Percentiles rank a stretch among this genome's conserved stretches.
phyloP scores from a whole-genome alignment of 1,140 invertebrate genomes.

The Nixonia krombeini region DNA sequence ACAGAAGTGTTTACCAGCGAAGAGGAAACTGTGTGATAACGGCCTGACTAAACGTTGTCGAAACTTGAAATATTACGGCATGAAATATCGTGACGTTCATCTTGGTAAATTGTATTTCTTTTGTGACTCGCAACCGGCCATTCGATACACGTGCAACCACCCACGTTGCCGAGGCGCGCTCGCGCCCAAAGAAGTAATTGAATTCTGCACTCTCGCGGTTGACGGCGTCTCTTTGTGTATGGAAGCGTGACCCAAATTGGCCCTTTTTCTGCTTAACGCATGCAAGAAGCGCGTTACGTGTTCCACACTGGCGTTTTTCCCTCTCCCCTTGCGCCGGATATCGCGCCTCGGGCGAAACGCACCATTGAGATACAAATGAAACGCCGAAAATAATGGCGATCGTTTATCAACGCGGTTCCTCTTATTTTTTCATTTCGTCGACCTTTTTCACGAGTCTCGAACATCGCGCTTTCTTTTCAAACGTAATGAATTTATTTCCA shows the following conservation, averaged over 20 bases:
- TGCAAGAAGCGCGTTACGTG: conserved; percentile 26
- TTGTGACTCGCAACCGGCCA: conserved; percentile 1
- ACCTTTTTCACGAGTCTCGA: too few relatives aligned
- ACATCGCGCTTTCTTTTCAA: too few relatives aligned
- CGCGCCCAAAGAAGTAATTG: conserved; percentile 25
- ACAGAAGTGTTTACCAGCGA: too few relatives aligned
- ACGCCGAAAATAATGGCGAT: not conserved
- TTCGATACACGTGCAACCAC: conserved; percentile 15
- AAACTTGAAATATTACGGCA: conserved; percentile 5
- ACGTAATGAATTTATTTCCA: too few relatives aligned
- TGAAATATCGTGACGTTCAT: conserved; percentile 1
- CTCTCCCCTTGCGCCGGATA: too few relatives aligned
- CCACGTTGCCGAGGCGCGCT: conserved; percentile 11
- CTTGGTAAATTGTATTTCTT: conserved; percentile 10
- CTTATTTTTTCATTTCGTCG: too few relatives aligned
- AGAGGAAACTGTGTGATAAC: too few relatives aligned
- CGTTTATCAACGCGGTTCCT: not conserved
- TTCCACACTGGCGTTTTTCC: conserved; percentile 16
- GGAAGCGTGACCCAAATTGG: conserved; percentile 34
- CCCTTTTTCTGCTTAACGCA: conserved; percentile 19
- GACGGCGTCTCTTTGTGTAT: conserved; percentile 26
- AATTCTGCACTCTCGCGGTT: conserved; percentile 17
- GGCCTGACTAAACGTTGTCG: not conserved
- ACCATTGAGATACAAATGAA: conserved; percentile 10
- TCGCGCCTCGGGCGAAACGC: too few relatives aligned